Evolutionary conservation across 2,888 invertebrate genomes (phyloP).

Genomic region (Lucinisca nassula): DNA sequence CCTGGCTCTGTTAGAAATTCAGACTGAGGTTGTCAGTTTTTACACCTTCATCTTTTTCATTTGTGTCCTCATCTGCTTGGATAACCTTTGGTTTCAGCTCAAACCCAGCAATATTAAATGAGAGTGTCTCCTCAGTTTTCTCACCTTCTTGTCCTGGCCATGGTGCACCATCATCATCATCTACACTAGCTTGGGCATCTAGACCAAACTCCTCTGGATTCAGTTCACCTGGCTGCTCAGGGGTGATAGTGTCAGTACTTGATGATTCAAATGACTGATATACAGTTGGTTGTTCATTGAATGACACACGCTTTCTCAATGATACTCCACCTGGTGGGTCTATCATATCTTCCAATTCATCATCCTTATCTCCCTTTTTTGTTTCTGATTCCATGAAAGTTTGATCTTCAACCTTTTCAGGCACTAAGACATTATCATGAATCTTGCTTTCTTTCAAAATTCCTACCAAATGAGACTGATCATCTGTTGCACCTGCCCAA

Average conservation of each 20-base stretch:
- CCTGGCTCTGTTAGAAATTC: slow-evolving; percentile 61
- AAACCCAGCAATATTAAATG: slow-evolving; percentile 66
- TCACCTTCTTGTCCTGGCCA: slow-evolving; percentile 26
- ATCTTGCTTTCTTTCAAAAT: slow-evolving; percentile 65
- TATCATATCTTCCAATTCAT: slow-evolving; percentile 24
- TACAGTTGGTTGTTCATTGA: slow-evolving; percentile 74
- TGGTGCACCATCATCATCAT: slow-evolving; percentile 32
- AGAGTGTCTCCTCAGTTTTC: slow-evolving; percentile 44
- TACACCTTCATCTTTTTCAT: not conserved
- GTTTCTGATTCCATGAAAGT: not conserved
- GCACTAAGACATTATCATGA: slow-evolving; percentile 42
- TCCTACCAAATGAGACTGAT: slow-evolving; percentile 47
- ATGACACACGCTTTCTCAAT: slow-evolving; percentile 73
- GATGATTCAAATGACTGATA: slow-evolving; percentile 64
- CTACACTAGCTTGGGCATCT: slow-evolving; percentile 47
- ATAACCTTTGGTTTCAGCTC: slow-evolving; percentile 62
- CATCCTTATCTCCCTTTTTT: slow-evolving; percentile 1
- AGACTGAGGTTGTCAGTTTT: not conserved
- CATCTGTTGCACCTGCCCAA: slow-evolving; percentile 34
- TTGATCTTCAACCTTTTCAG: slow-evolving; percentile 52
- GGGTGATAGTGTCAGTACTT: slow-evolving; percentile 75
- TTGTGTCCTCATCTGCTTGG: not conserved
- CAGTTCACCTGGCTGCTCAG: slow-evolving; percentile 60
- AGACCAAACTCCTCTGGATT: slow-evolving; percentile 55
- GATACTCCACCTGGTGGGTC: slow-evolving; percentile 1